Conservation (phyloP, 2,113 vertebrate genomes). For the Motacilla alba region DNA sequence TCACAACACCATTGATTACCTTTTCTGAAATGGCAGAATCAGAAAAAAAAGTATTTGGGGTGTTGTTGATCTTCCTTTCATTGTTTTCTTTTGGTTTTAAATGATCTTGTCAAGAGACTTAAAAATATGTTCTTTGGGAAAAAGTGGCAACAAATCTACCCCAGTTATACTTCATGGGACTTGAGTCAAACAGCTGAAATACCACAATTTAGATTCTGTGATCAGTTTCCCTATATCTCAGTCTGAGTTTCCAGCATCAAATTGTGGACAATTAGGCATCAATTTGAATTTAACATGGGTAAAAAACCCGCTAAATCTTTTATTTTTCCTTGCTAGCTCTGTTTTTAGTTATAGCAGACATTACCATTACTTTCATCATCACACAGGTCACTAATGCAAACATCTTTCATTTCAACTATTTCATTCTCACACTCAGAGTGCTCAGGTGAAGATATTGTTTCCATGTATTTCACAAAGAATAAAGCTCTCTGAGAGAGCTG, state of each 20-base stretch:
- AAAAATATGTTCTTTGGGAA: not conserved
- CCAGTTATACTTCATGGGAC: not conserved
- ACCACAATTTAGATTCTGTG: not conserved
- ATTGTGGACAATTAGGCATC: not conserved
- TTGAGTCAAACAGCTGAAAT: not conserved
- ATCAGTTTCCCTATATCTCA: not conserved
- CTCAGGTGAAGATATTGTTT: not conserved
- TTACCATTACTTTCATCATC: not conserved
- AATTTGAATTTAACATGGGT: not conserved
- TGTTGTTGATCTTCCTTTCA: not conserved
- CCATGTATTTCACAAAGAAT: not conserved
- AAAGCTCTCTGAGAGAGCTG: not conserved
- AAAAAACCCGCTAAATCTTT: not conserved
- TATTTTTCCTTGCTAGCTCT: not conserved
- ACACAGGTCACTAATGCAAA: not conserved
- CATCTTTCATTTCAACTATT: not conserved
- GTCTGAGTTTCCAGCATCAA: not conserved
- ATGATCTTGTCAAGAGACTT: not conserved
- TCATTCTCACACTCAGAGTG: not conserved
- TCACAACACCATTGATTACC: not conserved
- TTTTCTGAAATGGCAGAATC: not conserved
- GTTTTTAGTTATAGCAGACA: not conserved
- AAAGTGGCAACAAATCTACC: not conserved
- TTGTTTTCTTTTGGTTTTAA: not conserved
- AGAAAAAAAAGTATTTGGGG: not conserved